A percentile compares a stretch with the other conserved stretches of the same genome.
phyloP scores from a whole-genome alignment of 2,888 invertebrate genomes.

The Cancer borealis region DNA sequence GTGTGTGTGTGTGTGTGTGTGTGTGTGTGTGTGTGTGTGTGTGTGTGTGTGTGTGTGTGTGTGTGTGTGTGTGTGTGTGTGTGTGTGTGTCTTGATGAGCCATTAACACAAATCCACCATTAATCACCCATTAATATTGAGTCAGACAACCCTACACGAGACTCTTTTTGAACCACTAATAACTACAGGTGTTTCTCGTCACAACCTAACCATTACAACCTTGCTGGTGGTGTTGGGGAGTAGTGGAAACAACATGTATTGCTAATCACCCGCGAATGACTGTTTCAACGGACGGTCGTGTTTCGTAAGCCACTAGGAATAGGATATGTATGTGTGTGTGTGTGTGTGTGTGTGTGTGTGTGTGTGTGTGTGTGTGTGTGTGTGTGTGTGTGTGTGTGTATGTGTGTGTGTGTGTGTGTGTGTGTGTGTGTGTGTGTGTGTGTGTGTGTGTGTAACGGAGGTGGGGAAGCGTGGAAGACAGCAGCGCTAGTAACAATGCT shows the following conservation, averaged over 20 bases:
- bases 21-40: conserved; percentile 57
- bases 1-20: conserved; percentile 61
- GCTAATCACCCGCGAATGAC: conserved; percentile 26
- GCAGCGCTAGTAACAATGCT: background rate
- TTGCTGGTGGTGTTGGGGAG: background rate
- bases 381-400: conserved; percentile 2
- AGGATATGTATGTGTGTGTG: too few relatives aligned
- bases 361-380: conserved; percentile 22
- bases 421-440: conserved; percentile 27
- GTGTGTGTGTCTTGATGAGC: background rate
- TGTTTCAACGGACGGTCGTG: background rate
- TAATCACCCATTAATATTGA: conserved; percentile 28
- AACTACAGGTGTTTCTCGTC: background rate
- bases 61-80: conserved; percentile 1
- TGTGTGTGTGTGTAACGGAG: background rate
- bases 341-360: too few relatives aligned
- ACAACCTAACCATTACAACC: background rate
- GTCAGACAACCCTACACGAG: conserved; percentile 10
- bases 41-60: background rate
- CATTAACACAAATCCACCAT: conserved; percentile 38
- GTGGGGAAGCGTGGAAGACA: conserved; percentile 20
- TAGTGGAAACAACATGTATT: background rate
- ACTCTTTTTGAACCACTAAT: background rate
- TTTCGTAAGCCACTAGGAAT: background rate
- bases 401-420: background rate